phyloP scores from a whole-genome alignment of 2,113 vertebrate species.

The Atrichornis clamosus region DNA sequence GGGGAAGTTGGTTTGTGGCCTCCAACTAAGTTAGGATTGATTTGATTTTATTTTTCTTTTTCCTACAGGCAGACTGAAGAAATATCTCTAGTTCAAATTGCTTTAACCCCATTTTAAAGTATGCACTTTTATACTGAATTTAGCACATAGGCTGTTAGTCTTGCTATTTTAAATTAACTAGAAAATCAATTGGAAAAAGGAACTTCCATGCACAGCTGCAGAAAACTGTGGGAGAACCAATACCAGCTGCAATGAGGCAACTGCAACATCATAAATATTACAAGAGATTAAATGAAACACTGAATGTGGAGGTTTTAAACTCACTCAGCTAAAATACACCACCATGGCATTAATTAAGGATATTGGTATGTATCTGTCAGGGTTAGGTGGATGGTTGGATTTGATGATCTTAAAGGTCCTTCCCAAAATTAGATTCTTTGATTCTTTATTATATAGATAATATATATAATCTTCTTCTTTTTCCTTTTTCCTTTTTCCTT shows the following conservation, averaged over 20 bases:
- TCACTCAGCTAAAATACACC: background rate
- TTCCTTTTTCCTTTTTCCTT: background rate
- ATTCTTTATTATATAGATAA: background rate
- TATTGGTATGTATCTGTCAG: background rate
- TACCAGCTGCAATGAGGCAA: background rate
- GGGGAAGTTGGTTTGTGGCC: slow-evolving; percentile 85
- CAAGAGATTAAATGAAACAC: background rate
- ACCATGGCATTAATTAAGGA: background rate
- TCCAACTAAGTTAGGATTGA: slow-evolving; percentile 92
- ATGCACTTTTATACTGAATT: slow-evolving; percentile 69
- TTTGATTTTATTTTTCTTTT: slow-evolving; percentile 75
- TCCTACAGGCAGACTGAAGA: slow-evolving; percentile 71
- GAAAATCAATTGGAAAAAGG: slow-evolving; percentile 79
- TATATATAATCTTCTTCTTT: background rate
- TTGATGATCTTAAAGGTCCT: background rate
- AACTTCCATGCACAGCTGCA: slow-evolving; percentile 64
- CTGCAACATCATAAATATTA: background rate
- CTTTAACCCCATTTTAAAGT: slow-evolving; percentile 80
- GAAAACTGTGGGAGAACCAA: slow-evolving; percentile 57
- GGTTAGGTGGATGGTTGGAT: background rate
- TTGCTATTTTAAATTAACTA: slow-evolving; percentile 80
- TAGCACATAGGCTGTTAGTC: slow-evolving; percentile 67
- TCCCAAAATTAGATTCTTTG: background rate
- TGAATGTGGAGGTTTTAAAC: background rate
- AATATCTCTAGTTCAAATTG: slow-evolving; percentile 81